A percentile compares a stretch with the other conserved stretches of the same genome.
These are phyloP conservation scores for Menura novaehollandiae DNA, from an alignment of 2,113 vertebrate genomes.

Conservation along the genomic window DNA sequence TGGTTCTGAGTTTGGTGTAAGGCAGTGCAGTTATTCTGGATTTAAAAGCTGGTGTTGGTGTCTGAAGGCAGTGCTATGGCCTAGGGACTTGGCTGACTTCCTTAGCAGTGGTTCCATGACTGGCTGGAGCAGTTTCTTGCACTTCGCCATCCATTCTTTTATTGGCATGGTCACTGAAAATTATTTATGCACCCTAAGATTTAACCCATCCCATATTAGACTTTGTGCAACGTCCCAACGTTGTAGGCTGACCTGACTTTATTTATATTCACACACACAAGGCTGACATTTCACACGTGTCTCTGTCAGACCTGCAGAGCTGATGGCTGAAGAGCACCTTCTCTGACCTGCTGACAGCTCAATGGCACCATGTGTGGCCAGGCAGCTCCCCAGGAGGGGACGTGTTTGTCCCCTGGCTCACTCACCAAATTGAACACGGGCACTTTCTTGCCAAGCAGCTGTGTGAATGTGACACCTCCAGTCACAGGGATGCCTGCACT, in stretches of 20 bases:
- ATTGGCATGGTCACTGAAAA: not conserved
- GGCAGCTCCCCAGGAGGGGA: not conserved
- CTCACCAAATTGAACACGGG: accelerated
- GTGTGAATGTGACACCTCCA: not conserved
- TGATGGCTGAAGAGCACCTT: not conserved
- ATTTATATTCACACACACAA: not conserved
- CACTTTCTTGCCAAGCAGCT: not conserved
- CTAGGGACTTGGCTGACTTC: not conserved
- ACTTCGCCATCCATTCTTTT: not conserved
- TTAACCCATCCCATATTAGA: not conserved
- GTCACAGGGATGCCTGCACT: not conserved
- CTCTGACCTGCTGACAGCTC: not conserved
- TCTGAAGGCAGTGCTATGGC: not conserved
- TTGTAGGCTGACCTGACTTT: not conserved
- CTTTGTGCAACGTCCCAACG: not conserved
- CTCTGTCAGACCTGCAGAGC: not conserved
- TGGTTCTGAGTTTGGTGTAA: not conserved
- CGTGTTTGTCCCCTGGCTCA: accelerated
- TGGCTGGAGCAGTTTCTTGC: not conserved
- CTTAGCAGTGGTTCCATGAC: not conserved
- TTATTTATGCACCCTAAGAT: not conserved
- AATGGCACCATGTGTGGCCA: not conserved
- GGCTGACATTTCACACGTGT: not conserved
- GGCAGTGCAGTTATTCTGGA: not conserved
- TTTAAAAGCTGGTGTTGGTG: not conserved